phyloP scores from a whole-genome alignment of 1,140 invertebrate genomes.

The Maniola jurtina region DNA sequence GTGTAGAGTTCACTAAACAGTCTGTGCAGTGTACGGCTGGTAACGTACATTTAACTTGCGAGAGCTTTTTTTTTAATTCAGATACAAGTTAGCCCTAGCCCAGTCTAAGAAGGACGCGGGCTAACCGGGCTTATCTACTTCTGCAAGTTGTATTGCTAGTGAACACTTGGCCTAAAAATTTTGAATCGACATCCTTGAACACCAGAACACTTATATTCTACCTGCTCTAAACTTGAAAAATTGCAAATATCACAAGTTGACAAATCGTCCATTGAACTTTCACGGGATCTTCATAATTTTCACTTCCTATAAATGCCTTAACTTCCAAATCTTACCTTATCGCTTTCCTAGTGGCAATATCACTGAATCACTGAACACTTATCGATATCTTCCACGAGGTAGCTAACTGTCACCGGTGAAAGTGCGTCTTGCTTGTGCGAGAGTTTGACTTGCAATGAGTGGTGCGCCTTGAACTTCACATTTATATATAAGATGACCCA shows the following conservation, averaged over 20 bases:
- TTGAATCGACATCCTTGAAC: not conserved
- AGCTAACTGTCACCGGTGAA: slow-evolving; percentile 67
- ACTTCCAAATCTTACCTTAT: slow-evolving; percentile 65
- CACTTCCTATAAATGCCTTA: slow-evolving; percentile 38
- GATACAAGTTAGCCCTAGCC: too few species aligned
- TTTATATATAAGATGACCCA: slow-evolving; percentile 76
- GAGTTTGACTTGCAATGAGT: slow-evolving; percentile 73
- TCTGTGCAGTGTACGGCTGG: too few species aligned
- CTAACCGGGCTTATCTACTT: too few species aligned
- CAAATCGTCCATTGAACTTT: slow-evolving; percentile 44
- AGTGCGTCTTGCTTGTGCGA: slow-evolving; percentile 69
- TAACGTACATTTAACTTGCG: too few species aligned
- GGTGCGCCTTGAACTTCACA: slow-evolving; percentile 74
- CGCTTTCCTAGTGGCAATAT: slow-evolving; percentile 47
- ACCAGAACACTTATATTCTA: slow-evolving; percentile 19
- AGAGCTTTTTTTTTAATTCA: too few species aligned
- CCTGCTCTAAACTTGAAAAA: slow-evolving; percentile 25
- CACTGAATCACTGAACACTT: slow-evolving; percentile 73
- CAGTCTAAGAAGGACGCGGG: too few species aligned
- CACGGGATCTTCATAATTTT: slow-evolving; percentile 38
- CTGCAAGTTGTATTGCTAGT: too few species aligned
- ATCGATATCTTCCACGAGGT: slow-evolving; percentile 59
- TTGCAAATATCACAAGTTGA: slow-evolving; percentile 25
- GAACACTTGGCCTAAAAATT: not conserved
- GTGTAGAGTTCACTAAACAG: too few species aligned